These are phyloP conservation scores for Achatina immaculata DNA, from an alignment of 1,140 invertebrate species.

Conservation along the genomic window DNA sequence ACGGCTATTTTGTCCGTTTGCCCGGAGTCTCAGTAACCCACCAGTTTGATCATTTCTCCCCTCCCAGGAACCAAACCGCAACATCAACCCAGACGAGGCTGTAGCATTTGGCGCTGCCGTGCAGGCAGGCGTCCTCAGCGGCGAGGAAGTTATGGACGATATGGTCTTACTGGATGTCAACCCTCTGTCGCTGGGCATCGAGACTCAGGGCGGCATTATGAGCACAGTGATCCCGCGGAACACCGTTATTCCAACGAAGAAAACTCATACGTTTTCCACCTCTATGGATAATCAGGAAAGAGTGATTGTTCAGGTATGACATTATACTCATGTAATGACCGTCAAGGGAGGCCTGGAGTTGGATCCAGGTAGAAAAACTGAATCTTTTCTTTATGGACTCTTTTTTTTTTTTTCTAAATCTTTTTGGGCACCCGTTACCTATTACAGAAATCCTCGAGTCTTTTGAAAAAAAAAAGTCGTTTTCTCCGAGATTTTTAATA, in stretches of 20 bases:
- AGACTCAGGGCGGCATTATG: conserved; percentile 99
- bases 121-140: conserved; percentile 85
- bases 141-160: conserved; percentile 77
- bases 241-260: conserved; percentile 99
- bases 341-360: no score
- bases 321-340: no score
- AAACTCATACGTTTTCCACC: conserved; percentile 99
- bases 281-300: conserved; percentile 98
- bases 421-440: no score
- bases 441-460: no score
- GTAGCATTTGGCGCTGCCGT: conserved; percentile 95
- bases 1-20: no score
- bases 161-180: conserved; percentile 98
- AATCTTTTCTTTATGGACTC: no score
- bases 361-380: no score
- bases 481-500: no score
- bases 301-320: conserved; percentile 96
- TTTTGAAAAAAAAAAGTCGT: no score
- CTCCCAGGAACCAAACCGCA: conserved; percentile 87
- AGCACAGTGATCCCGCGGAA: conserved; percentile 98
- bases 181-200: conserved; percentile 97
- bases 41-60: no score
- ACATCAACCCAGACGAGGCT: conserved; percentile 93
- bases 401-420: no score
- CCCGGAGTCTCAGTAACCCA: no score